Conservation (phyloP, 2,888 invertebrate genomes). For the Trilocha varians region DNA sequence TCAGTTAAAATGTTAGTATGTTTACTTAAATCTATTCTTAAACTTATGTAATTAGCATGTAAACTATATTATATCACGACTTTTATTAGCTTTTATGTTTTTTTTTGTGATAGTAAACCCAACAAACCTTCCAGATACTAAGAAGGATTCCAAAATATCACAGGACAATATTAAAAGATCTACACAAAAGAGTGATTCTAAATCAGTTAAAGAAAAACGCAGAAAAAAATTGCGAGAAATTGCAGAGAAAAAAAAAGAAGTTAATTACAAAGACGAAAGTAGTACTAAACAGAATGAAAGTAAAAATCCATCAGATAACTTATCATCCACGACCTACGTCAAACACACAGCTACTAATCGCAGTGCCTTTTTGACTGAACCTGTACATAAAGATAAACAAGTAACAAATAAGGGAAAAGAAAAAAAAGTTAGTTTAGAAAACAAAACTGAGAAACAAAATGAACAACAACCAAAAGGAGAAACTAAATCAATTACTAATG, state of each 20-base stretch:
- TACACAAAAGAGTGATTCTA: constrained; percentile 30
- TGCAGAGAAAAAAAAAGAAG: constrained; percentile 42
- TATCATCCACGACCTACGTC: constrained; percentile 31
- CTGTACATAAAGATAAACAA: constrained; percentile 30
- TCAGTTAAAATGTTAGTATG: no score
- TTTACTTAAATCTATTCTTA: no score
- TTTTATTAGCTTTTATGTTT: no score
- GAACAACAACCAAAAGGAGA: constrained; percentile 4
- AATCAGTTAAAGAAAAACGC: constrained; percentile 55
- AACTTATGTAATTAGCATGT: no score
- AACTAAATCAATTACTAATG: constrained; percentile 3
- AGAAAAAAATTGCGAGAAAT: constrained; percentile 67
- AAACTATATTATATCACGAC: no score
- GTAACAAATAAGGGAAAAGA: constrained; percentile 28
- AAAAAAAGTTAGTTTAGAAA: constrained; percentile 14
- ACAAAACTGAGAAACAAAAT: constrained; percentile 3
- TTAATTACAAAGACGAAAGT: neutral
- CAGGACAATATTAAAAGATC: no score
- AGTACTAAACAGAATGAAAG: constrained; percentile 14
- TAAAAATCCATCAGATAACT: constrained; percentile 21
- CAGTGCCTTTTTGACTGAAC: constrained; percentile 68
- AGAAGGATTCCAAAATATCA: constrained; percentile 13
- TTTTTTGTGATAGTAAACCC: neutral
- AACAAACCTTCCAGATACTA: neutral
- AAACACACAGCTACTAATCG: constrained; percentile 70